Base-by-base conservation (phyloP, 2,113 vertebrate species). In the Cyprinodon brontotheroides region DNA sequence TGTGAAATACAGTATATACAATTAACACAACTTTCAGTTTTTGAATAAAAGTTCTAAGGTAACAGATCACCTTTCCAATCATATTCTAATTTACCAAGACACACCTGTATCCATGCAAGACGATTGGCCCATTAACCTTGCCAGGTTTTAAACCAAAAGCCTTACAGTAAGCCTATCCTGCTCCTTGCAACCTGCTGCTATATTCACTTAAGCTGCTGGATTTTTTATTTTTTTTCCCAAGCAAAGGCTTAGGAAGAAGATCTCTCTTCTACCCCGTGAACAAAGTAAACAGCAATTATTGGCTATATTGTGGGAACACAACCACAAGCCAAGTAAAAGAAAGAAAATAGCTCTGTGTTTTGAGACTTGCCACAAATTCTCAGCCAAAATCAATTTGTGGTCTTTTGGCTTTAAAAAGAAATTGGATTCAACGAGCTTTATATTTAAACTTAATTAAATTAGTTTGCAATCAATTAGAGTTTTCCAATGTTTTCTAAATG, bases 221-320 rank as follows among this genome's bases (percentile, higher is more conserved):
- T 68, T 65, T 79, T 0, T 10, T 39, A 68, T 77, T 60, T 67
- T 64, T 76, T 75, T 79, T 70, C 64, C 68, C 53, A 77, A 80
- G 47, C 63, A 6, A 11, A 13, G 61, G 68, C 69, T 80, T 43
- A 77, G 68, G 45, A 75, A 38, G 61, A 72, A 50, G 62, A 65
- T 76, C 72, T 86, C 68, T 77, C 60, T 61, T 77, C n/a, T 72
- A 40, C 53, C 81, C 47, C 62, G 68, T 67, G 66, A 82, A 79
- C 62, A 66, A 60, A 84, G 83, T 70, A 87, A 86, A 86, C 72
- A 77, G 82, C 71, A 82, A 85, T 45, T 80, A 87, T 50, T 84
- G 79, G 41, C 62, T 59, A 66, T 65, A 67, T 62, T 77, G 61
- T 3, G 17, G 77, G 47, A 82, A 75, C 43, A 70, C 43, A 70